A percentile compares a stretch with the other conserved stretches of the same genome.
phyloP scores from a whole-genome alignment of 2,888 invertebrate genomes.

The Macrophya alboannulata region DNA sequence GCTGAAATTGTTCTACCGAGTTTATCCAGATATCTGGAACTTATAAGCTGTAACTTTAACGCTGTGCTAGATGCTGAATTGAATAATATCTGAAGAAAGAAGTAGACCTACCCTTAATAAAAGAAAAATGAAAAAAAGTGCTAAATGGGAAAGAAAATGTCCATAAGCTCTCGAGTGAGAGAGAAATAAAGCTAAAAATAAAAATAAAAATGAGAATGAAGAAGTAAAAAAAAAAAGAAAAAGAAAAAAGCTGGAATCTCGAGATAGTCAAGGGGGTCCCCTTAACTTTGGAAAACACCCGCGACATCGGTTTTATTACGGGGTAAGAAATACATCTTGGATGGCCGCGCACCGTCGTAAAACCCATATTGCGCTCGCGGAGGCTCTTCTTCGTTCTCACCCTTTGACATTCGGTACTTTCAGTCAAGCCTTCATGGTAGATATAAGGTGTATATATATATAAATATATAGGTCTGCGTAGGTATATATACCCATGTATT shows the following conservation, averaged over 20 bases:
- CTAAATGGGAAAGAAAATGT: constrained; percentile 28
- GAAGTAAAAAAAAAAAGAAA: background rate
- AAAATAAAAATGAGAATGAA: background rate
- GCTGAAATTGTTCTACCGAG: background rate
- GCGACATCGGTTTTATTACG: constrained; percentile 47
- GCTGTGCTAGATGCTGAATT: background rate
- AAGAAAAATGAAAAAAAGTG: background rate
- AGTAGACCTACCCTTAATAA: too few relatives aligned
- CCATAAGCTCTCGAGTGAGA: background rate
- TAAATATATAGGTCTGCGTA: background rate
- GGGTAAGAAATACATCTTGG: constrained; percentile 46
- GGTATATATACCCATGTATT: constrained; percentile 4
- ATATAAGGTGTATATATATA: background rate
- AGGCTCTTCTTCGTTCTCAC: constrained; percentile 41
- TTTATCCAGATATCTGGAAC: background rate
- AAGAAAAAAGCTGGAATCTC: constrained; percentile 21
- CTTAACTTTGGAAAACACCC: constrained; percentile 41
- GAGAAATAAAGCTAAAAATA: background rate
- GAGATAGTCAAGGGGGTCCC: constrained; percentile 31
- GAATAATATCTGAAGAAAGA: background rate
- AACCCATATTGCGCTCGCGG: constrained; percentile 39
- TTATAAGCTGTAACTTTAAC: background rate
- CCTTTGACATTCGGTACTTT: constrained; percentile 48
- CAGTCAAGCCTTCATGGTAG: constrained; percentile 22
- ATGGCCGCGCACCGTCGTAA: constrained; percentile 46